A percentile compares a stretch with the other conserved stretches of the same genome.
Conservation (phyloP, 2,888 invertebrate species). For the Lycia hirtaria region DNA sequence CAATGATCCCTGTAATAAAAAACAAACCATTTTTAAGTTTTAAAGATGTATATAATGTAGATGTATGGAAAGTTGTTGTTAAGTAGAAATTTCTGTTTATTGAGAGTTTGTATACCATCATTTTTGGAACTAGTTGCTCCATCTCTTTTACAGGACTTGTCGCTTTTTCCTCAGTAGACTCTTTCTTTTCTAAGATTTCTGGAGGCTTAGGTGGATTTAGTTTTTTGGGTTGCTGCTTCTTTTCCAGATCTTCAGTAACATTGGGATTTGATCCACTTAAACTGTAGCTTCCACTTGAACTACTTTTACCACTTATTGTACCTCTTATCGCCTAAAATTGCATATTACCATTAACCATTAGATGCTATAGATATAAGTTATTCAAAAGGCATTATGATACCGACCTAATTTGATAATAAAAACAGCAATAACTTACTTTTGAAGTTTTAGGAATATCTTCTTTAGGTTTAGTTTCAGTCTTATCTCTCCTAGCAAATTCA, state of each 20-base stretch:
- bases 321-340: slow-evolving; percentile 63
- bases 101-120: slow-evolving; percentile 63
- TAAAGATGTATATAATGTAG: too few relatives aligned
- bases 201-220: slow-evolving; percentile 58
- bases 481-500: slow-evolving; percentile 75
- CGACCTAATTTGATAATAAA: background rate
- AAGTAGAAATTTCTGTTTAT: too few relatives aligned
- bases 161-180: slow-evolving; percentile 51
- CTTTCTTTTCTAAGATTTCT: slow-evolving; percentile 22
- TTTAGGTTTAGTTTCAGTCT: slow-evolving; percentile 79
- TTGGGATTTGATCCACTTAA: slow-evolving; percentile 80
- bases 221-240: slow-evolving; percentile 65
- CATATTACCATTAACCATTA: too few relatives aligned
- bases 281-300: slow-evolving; percentile 82
- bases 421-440: slow-evolving; percentile 45
- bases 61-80: background rate
- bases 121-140: slow-evolving; percentile 67
- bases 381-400: too few relatives aligned
- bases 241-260: slow-evolving; percentile 64
- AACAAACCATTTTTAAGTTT: too few relatives aligned
- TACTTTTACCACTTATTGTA: slow-evolving; percentile 78
- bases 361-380: too few relatives aligned
- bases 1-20: slow-evolving; percentile 80
- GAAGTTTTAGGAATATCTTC: slow-evolving; percentile 62
- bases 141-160: slow-evolving; percentile 55